Conservation (phyloP, 2,113 vertebrate genomes). For the Oncorhynchus clarkii region DNA sequence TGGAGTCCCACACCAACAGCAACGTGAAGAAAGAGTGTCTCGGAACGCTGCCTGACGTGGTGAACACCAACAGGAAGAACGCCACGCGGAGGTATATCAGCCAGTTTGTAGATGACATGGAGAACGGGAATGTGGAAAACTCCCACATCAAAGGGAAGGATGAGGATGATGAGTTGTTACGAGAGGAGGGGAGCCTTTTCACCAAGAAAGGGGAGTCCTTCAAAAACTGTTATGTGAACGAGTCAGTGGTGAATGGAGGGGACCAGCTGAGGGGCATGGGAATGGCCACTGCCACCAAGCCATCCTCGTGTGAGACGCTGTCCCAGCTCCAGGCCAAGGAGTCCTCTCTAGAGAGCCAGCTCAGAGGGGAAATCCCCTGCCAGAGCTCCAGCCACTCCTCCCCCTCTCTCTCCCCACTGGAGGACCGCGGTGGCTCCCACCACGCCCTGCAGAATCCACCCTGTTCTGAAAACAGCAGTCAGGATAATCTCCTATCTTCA, state of each 20-base stretch:
- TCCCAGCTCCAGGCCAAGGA: conserved; percentile 35
- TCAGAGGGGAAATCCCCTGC: conserved; percentile 75
- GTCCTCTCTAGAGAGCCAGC: conserved; percentile 69
- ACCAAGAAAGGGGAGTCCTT: conserved; percentile 65
- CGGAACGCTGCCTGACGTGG: not conserved
- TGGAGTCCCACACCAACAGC: conserved; percentile 74
- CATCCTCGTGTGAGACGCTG: conserved; percentile 41
- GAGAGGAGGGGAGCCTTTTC: conserved; percentile 68
- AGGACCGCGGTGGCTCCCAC: conserved; percentile 50
- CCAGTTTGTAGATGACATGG: conserved; percentile 88
- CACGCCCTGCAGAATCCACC: not conserved
- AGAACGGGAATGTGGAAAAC: conserved; percentile 91
- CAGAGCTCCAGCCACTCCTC: conserved; percentile 55
- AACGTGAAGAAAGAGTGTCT: conserved; percentile 34
- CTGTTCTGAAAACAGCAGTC: conserved; percentile 47
- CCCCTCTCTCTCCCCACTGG: conserved; percentile 46
- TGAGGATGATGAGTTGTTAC: conserved; percentile 68
- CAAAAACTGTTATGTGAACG: conserved; percentile 61
- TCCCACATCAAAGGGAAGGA: conserved; percentile 55
- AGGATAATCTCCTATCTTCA: conserved; percentile 58
- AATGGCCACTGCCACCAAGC: conserved; percentile 38
- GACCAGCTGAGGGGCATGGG: conserved; percentile 51
- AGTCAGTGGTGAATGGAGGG: conserved; percentile 32
- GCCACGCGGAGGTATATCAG: conserved; percentile 70
- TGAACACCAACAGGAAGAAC: conserved; percentile 53